A percentile compares a stretch with the other conserved stretches of the same genome.
Evolutionary conservation across 2,888 invertebrate genomes (phyloP).

Genomic region (Cheilosia soror): DNA sequence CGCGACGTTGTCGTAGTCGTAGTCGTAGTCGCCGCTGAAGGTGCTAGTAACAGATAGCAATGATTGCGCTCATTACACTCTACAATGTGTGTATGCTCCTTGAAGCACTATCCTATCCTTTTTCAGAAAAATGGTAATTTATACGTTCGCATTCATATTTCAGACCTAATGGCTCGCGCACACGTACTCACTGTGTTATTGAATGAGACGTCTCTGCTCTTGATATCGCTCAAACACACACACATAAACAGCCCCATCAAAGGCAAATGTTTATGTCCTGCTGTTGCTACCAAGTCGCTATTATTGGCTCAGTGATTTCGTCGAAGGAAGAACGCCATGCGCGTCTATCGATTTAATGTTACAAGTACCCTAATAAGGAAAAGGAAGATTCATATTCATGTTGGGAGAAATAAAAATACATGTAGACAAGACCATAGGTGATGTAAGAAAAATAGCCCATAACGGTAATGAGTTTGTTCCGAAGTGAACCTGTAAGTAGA

Average conservation of each 20-base stretch:
- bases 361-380: slow-evolving; percentile 47
- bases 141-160: slow-evolving; percentile 66
- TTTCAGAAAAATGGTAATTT: slow-evolving; percentile 64
- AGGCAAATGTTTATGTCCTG: slow-evolving; percentile 67
- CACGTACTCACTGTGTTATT: slow-evolving; percentile 31
- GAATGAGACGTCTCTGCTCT: slow-evolving; percentile 60
- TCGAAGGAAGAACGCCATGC: slow-evolving; percentile 39
- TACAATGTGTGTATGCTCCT: slow-evolving; percentile 49
- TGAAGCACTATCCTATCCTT: slow-evolving; percentile 7
- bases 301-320: slow-evolving; percentile 40
- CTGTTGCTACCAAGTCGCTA: slow-evolving; percentile 18
- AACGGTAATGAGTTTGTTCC: slow-evolving; percentile 39
- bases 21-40: slow-evolving; percentile 21
- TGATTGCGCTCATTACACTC: slow-evolving; percentile 68
- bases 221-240: slow-evolving; percentile 14
- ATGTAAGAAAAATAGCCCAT: slow-evolving; percentile 42
- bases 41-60: slow-evolving; percentile 61
- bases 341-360: slow-evolving; percentile 65
- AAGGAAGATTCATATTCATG: slow-evolving; percentile 42
- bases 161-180: slow-evolving; percentile 60
- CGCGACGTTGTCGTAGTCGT: slow-evolving; percentile 7
- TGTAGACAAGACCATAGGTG: slow-evolving; percentile 21
- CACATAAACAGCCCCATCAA: slow-evolving; percentile 9
- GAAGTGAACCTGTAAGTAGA: slow-evolving; percentile 18
- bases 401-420: slow-evolving; percentile 17